Conservation (phyloP, 2,797 vertebrate genomes). For the Xyrichtys novacula region DNA sequence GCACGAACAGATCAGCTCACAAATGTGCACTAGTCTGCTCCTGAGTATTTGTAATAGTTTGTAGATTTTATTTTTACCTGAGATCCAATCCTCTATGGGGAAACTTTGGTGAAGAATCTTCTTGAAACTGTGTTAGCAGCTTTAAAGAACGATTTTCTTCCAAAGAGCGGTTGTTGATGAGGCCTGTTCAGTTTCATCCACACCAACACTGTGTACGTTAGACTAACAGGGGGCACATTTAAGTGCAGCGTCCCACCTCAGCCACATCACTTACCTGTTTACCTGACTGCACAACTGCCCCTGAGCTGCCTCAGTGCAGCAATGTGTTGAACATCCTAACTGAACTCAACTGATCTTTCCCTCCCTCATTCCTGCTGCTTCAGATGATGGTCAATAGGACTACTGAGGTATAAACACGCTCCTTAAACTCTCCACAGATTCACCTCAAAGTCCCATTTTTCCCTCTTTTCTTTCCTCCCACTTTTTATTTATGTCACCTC, state of each 20-base stretch:
- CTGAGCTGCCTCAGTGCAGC: slow-evolving; percentile 9
- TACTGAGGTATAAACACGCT: slow-evolving; percentile 93
- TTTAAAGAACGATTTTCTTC: too few species aligned
- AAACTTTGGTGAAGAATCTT: too few species aligned
- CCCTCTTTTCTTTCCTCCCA: slow-evolving; percentile 19
- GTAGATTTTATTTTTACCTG: too few species aligned
- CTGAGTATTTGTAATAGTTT: too few species aligned
- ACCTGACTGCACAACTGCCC: slow-evolving; percentile 22
- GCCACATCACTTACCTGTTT: slow-evolving; percentile 44
- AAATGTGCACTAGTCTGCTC: too few species aligned
- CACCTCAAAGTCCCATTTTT: slow-evolving; percentile 42
- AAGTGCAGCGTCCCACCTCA: slow-evolving; percentile 12
- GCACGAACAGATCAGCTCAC: too few species aligned
- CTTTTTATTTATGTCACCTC: slow-evolving; percentile 26
- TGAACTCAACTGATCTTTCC: slow-evolving; percentile 88
- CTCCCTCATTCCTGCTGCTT: slow-evolving; percentile 88
- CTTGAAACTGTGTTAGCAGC: too few species aligned
- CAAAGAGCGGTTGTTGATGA: too few species aligned
- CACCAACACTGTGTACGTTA: too few species aligned
- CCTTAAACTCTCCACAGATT: slow-evolving; percentile 56
- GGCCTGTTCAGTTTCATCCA: too few species aligned
- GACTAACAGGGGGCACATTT: neutral
- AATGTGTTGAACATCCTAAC: slow-evolving; percentile 35
- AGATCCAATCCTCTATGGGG: too few species aligned
- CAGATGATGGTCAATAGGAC: slow-evolving; percentile 99